Conservation (phyloP, 2,888 invertebrate genomes). For the Drosophila nr. medialis region DNA sequence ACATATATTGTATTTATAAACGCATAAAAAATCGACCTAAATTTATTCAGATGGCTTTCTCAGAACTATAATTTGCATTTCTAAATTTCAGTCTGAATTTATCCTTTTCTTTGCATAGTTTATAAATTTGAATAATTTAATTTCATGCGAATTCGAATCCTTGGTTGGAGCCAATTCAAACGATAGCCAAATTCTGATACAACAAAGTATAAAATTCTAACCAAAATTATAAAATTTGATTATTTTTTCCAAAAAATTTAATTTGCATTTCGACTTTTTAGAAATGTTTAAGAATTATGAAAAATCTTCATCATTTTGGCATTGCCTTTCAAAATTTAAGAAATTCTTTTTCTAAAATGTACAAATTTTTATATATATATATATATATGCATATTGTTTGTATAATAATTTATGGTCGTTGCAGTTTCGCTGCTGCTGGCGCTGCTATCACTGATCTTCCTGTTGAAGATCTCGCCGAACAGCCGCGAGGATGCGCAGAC, state of each 20-base stretch:
- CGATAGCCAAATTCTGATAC: background rate
- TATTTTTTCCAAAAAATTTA: too few relatives aligned
- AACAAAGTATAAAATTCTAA: too few relatives aligned
- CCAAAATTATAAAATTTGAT: too few relatives aligned
- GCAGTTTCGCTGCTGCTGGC: slow-evolving; percentile 92
- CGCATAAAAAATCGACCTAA: background rate
- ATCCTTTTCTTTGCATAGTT: too few relatives aligned
- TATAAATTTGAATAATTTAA: too few relatives aligned
- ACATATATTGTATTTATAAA: background rate
- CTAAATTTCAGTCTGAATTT: background rate
- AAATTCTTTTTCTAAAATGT: background rate
- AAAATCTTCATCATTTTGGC: background rate
- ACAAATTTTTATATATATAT: background rate
- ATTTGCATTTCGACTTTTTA: background rate
- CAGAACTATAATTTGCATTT: background rate
- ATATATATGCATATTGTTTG: background rate
- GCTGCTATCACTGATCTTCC: slow-evolving; percentile 92
- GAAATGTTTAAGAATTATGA: background rate
- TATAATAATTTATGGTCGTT: slow-evolving; percentile 28
- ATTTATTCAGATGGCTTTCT: background rate
- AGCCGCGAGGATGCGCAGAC: slow-evolving; percentile 85
- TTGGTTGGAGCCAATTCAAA: background rate
- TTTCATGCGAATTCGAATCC: background rate
- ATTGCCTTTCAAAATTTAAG: background rate
- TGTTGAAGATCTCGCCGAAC: slow-evolving; percentile 91